Evolutionary conservation across 2,113 vertebrate genomes (phyloP).

Genomic region (Dicerorhinus sumatrensis): DNA sequence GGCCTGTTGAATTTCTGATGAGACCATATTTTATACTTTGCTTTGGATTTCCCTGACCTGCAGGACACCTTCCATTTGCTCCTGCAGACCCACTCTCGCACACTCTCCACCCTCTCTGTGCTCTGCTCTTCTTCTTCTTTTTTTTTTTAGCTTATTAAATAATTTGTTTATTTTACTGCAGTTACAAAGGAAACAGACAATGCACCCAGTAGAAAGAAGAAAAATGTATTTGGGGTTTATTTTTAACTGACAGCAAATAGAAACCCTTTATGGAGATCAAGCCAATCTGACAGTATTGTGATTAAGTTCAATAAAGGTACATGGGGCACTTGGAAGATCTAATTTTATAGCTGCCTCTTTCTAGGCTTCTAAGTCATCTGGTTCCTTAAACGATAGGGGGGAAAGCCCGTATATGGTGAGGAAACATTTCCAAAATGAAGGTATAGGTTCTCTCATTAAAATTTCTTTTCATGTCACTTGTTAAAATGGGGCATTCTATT

Average conservation of each 20-base stretch:
- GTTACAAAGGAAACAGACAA: conserved; percentile 85
- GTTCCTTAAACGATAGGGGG: neutral
- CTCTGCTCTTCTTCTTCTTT: no score
- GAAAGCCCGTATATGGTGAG: conserved; percentile 47
- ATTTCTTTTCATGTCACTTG: conserved; percentile 48
- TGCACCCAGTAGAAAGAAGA: conserved; percentile 89
- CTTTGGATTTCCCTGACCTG: neutral
- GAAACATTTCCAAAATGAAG: conserved; percentile 28
- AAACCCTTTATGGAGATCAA: conserved; percentile 84
- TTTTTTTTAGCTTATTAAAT: conserved; percentile 81
- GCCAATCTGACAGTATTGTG: conserved; percentile 71
- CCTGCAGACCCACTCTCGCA: fast-evolving
- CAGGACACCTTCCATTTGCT: no score
- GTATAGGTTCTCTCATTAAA: conserved; percentile 26
- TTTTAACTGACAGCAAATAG: conserved; percentile 85
- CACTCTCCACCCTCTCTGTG: neutral
- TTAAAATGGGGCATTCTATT: neutral
- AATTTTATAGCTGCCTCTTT: conserved; percentile 54
- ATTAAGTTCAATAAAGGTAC: conserved; percentile 55
- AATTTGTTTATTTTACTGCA: conserved; percentile 86
- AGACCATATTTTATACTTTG: neutral
- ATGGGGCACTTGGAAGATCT: neutral
- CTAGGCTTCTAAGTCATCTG: conserved; percentile 2
- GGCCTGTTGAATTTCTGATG: no score
- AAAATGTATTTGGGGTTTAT: conserved; percentile 86